These are phyloP conservation scores for Medauroidea extradentata DNA, from an alignment of 1,140 invertebrate genomes.

Conservation along the genomic window DNA sequence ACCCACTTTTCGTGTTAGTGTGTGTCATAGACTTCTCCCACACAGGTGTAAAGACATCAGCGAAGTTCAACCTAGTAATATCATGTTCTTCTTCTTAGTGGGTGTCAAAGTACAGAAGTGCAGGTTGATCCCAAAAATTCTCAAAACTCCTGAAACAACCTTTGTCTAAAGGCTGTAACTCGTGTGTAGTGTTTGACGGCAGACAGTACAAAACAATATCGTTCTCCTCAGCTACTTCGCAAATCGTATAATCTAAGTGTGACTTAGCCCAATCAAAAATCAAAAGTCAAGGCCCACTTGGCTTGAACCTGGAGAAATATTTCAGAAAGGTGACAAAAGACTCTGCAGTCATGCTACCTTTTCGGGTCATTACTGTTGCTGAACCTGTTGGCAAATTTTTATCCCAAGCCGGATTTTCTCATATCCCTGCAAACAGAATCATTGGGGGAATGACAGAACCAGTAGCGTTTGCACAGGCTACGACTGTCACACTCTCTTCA, in stretches of 20 bases:
- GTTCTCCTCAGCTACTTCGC: constrained; percentile 1
- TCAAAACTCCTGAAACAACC: constrained; percentile 1
- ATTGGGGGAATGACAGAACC: constrained; percentile 33
- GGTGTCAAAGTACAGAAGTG: constrained; percentile 1
- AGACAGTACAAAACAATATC: constrained; percentile 9
- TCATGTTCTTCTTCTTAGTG: constrained; percentile 2
- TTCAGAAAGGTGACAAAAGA: constrained; percentile 35
- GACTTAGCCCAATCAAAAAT: constrained; percentile 33
- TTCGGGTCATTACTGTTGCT: constrained; percentile 33
- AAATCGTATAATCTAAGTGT: constrained; percentile 1
- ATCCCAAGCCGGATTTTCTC: constrained; percentile 31
- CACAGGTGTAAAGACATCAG: constrained; percentile 9
- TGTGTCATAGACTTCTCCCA: not conserved
- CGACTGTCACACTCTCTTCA: constrained; percentile 40
- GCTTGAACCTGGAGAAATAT: constrained; percentile 33
- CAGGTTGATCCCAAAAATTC: not conserved
- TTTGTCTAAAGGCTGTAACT: constrained; percentile 11
- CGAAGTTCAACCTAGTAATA: not conserved
- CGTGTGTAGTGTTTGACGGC: constrained; percentile 6
- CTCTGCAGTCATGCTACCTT: constrained; percentile 38
- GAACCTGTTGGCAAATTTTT: constrained; percentile 35
- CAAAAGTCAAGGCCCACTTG: constrained; percentile 29
- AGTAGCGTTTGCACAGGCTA: constrained; percentile 24
- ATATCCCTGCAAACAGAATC: constrained; percentile 39
- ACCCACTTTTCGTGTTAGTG: no score